phyloP scores from a whole-genome alignment of 2,113 vertebrate species.

The Isichthys henryi region DNA sequence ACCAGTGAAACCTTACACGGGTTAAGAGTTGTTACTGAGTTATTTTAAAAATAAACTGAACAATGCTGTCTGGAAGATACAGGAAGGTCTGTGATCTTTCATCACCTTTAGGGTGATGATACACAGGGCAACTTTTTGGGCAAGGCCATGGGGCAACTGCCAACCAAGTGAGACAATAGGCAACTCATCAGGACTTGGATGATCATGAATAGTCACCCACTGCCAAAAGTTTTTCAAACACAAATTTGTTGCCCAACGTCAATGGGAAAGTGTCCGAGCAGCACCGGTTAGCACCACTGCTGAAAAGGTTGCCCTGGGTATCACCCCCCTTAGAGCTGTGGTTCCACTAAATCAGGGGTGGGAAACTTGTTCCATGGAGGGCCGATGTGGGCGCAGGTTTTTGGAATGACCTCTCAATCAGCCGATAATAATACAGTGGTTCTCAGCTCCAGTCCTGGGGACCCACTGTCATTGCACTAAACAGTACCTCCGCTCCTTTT shows the following conservation, averaged over 20 bases:
- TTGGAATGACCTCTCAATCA: too few species aligned
- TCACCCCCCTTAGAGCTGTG: not conserved
- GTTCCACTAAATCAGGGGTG: not conserved
- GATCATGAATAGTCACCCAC: not conserved
- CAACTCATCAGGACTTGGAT: not conserved
- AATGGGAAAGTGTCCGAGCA: not conserved
- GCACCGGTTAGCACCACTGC: not conserved
- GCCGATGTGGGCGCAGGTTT: too few species aligned
- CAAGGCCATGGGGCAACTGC: not conserved
- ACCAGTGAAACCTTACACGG: too few species aligned
- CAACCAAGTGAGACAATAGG: not conserved
- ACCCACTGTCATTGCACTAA: too few species aligned
- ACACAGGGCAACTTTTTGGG: not conserved
- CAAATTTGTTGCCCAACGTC: not conserved
- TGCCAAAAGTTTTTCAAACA: not conserved
- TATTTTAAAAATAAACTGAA: not conserved
- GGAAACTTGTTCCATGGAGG: too few species aligned
- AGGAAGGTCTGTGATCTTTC: not conserved
- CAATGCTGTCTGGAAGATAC: not conserved
- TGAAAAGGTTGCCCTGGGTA: not conserved
- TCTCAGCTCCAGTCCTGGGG: too few species aligned
- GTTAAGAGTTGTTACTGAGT: not conserved
- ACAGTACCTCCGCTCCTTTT: conserved; percentile 84
- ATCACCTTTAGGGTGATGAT: not conserved
- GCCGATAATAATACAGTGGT: too few species aligned